Conservation (phyloP, 2,888 invertebrate species). For the Plebejus argus region DNA sequence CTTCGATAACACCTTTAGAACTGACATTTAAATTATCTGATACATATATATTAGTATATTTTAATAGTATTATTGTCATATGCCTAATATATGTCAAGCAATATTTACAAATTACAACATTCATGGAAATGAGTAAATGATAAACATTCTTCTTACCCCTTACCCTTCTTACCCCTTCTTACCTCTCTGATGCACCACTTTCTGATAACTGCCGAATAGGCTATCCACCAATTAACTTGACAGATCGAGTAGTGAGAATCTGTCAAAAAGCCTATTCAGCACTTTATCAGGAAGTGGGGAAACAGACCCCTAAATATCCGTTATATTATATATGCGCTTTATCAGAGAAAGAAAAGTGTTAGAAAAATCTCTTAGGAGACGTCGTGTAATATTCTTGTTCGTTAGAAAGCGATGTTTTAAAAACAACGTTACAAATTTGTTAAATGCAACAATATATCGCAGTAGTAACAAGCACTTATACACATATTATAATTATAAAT, state of each 20-base stretch:
- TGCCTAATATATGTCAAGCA: neutral
- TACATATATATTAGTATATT: neutral
- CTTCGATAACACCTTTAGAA: neutral
- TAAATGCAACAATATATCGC: slow-evolving; percentile 5
- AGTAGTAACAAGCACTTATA: neutral
- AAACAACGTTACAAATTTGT: neutral
- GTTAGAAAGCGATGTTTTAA: neutral
- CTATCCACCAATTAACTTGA: too few relatives aligned
- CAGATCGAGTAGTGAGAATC: too few relatives aligned
- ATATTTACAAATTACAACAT: slow-evolving; percentile 1
- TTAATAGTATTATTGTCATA: neutral
- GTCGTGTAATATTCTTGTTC: too few relatives aligned
- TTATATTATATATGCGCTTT: too few relatives aligned
- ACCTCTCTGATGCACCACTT: too few relatives aligned
- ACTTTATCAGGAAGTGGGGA: too few relatives aligned
- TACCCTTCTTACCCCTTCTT: too few relatives aligned
- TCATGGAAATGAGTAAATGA: neutral
- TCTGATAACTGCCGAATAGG: too few relatives aligned
- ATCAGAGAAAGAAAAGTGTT: too few relatives aligned
- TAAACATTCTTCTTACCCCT: neutral
- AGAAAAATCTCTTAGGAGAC: too few relatives aligned
- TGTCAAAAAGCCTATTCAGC: too few relatives aligned
- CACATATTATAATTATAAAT: neutral
- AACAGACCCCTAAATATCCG: too few relatives aligned
- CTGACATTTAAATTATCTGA: neutral